phyloP scores from a whole-genome alignment of 2,113 vertebrate species.

The Equus quagga region DNA sequence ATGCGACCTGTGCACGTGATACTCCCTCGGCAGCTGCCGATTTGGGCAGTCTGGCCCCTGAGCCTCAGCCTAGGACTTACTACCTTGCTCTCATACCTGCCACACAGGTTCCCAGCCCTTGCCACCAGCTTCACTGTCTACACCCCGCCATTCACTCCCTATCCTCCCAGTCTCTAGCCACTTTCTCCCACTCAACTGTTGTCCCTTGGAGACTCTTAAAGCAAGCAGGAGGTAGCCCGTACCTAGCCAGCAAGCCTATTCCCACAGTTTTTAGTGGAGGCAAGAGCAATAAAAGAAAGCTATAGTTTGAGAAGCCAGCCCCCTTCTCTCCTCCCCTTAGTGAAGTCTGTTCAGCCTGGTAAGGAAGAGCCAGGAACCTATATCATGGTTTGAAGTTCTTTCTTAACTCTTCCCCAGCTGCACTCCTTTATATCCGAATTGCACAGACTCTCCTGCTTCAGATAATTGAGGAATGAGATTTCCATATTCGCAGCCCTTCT shows the following conservation, averaged over 20 bases:
- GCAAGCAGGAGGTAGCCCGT: neutral
- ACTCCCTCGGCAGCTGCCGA: neutral
- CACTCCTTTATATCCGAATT: constrained; percentile 76
- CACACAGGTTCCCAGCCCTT: neutral
- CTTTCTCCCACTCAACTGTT: neutral
- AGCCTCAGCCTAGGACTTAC: neutral
- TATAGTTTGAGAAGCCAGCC: neutral
- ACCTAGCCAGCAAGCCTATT: neutral
- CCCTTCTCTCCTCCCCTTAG: neutral
- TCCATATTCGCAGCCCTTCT: constrained; percentile 29
- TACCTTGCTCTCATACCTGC: constrained; percentile 11
- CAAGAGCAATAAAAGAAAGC: neutral
- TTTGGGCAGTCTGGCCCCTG: neutral
- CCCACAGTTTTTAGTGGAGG: neutral
- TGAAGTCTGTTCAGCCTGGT: neutral
- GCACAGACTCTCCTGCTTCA: constrained; percentile 62
- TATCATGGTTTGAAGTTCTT: constrained; percentile 26
- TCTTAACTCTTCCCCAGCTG: constrained; percentile 72
- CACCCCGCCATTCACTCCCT: neutral
- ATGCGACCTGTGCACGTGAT: neutral
- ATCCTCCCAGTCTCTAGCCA: neutral
- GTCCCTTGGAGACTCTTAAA: constrained; percentile 4
- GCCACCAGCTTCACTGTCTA: neutral
- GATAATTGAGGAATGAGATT: constrained; percentile 77
- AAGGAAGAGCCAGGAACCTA: constrained; percentile 46